phyloP scores from a whole-genome alignment of 2,888 invertebrate genomes.

The Sussaba pulchella region DNA sequence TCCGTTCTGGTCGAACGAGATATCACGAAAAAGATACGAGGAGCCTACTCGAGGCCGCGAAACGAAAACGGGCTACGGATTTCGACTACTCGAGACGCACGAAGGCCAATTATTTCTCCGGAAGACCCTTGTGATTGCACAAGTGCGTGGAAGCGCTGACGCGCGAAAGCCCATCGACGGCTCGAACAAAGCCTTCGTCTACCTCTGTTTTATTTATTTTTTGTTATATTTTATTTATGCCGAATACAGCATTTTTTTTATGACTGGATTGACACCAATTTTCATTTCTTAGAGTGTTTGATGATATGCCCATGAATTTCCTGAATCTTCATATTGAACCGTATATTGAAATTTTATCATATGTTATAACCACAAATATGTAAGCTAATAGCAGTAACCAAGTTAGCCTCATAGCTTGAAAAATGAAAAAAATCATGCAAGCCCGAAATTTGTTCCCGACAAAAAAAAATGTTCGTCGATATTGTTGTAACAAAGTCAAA shows the following conservation, averaged over 20 bases:
- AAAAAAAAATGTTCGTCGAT: neutral
- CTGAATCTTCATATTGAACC: no score
- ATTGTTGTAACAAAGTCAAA: neutral
- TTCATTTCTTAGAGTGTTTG: no score
- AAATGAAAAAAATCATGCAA: neutral
- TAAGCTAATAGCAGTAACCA: no score
- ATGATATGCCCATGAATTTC: no score
- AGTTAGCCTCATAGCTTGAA: no score
- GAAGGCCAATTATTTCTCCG: slow-evolving; percentile 58
- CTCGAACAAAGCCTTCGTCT: slow-evolving; percentile 50
- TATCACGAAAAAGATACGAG: slow-evolving; percentile 11
- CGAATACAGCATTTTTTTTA: neutral
- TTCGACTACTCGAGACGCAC: slow-evolving; percentile 32
- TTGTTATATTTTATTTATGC: neutral
- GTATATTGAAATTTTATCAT: no score
- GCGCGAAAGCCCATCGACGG: slow-evolving; percentile 51
- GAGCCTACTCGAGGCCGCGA: slow-evolving; percentile 4
- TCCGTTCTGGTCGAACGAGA: slow-evolving; percentile 30
- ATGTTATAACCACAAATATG: no score
- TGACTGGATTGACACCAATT: no score
- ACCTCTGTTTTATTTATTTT: neutral
- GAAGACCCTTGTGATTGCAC: slow-evolving; percentile 23
- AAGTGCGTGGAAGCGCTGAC: slow-evolving; percentile 54
- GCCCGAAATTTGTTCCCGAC: neutral
- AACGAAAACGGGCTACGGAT: slow-evolving; percentile 27